These are phyloP conservation scores for Monochamus alternatus DNA, from an alignment of 2,888 invertebrate genomes.

Conservation along the genomic window DNA sequence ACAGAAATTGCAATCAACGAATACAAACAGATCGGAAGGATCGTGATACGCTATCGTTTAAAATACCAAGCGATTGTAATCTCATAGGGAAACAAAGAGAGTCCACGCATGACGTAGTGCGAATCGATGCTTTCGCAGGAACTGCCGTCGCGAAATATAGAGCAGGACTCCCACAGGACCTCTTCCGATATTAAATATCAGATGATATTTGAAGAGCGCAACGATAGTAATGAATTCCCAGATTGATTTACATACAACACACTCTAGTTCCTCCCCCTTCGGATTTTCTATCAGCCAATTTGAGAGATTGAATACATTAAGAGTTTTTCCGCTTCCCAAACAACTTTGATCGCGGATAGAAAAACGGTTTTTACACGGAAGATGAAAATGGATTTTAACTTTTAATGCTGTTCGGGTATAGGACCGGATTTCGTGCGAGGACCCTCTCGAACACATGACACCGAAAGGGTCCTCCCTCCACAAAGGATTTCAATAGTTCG, in stretches of 20 bases:
- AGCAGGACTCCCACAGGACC: constrained; percentile 42
- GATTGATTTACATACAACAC: constrained; percentile 55
- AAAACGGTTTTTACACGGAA: constrained; percentile 42
- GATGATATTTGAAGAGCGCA: constrained; percentile 51
- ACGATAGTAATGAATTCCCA: constrained; percentile 51
- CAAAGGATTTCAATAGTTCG: not conserved
- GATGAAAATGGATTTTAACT: constrained; percentile 49
- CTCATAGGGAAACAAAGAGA: constrained; percentile 15
- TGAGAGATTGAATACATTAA: constrained; percentile 43
- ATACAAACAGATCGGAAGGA: not conserved
- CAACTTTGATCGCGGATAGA: constrained; percentile 37
- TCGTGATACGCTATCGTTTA: constrained; percentile 7
- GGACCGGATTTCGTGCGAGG: constrained; percentile 24
- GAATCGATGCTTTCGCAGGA: constrained; percentile 22
- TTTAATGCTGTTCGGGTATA: constrained; percentile 43
- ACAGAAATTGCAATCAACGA: not conserved
- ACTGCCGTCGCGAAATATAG: constrained; percentile 28
- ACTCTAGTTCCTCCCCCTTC: constrained; percentile 46
- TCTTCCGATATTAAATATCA: constrained; percentile 52
- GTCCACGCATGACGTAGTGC: constrained; percentile 9
- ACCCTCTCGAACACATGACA: constrained; percentile 25
- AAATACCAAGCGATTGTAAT: constrained; percentile 6
- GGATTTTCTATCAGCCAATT: constrained; percentile 41
- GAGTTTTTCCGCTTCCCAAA: constrained; percentile 40
- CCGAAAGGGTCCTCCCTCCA: constrained; percentile 12